A percentile compares a stretch with the other conserved stretches of the same genome.
Evolutionary conservation across 1,140 invertebrate genomes (phyloP).

Genomic region (Drosophila micromelanica): DNA sequence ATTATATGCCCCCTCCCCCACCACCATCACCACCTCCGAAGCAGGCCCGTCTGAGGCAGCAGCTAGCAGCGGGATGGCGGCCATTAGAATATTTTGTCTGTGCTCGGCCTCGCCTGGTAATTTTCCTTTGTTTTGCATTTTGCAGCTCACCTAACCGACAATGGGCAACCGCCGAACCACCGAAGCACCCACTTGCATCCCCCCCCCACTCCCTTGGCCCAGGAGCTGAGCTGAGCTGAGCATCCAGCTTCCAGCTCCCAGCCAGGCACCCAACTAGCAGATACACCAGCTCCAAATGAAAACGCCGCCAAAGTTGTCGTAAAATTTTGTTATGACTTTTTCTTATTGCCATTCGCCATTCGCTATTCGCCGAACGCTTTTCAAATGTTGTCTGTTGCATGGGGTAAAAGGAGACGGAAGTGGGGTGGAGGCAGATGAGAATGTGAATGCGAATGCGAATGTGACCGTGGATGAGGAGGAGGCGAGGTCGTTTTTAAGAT

Average conservation of each 20-base stretch:
- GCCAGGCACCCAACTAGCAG: constrained; percentile 21
- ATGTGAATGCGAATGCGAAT: not conserved
- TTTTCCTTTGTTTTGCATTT: constrained; percentile 81
- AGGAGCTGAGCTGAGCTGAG: not conserved
- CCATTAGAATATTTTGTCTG: constrained; percentile 69
- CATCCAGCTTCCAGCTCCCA: constrained; percentile 1
- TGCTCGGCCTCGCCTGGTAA: constrained; percentile 45
- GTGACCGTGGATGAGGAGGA: not conserved
- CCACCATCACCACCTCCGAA: not conserved
- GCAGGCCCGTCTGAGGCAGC: not conserved
- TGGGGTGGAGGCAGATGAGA: constrained; percentile 6
- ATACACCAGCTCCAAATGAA: constrained; percentile 55
- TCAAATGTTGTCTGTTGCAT: constrained; percentile 52
- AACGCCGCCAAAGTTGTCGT: constrained; percentile 78
- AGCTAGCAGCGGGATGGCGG: constrained; percentile 65
- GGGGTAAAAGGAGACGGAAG: not conserved
- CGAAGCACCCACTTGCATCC: constrained; percentile 11
- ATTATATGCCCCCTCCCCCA: constrained; percentile 68
- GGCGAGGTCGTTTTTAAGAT: constrained; percentile 54
- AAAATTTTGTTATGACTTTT: constrained; percentile 83
- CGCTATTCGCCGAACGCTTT: constrained; percentile 53
- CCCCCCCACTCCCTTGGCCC: too few relatives aligned
- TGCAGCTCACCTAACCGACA: constrained; percentile 54
- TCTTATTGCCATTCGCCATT: constrained; percentile 68
- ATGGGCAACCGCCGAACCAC: constrained; percentile 29